These are phyloP conservation scores for Alouatta palliata DNA, from an alignment of 2,113 vertebrate genomes.

Conservation along the genomic window DNA sequence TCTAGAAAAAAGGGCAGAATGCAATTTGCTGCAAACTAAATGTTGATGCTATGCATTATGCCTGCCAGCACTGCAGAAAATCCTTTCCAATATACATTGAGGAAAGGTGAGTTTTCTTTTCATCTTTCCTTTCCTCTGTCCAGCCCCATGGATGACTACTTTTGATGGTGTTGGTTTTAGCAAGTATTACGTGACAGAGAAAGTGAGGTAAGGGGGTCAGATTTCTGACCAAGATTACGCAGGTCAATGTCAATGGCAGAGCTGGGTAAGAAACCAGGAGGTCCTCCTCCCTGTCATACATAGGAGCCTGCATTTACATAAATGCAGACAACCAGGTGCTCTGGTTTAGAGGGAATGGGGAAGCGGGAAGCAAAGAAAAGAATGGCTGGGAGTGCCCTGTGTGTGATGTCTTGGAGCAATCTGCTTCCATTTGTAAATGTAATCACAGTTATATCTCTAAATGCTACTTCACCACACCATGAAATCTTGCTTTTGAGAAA, in stretches of 20 bases:
- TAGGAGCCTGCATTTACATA: background rate
- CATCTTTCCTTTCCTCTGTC: background rate
- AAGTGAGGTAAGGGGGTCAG: background rate
- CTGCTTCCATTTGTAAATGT: background rate
- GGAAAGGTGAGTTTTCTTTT: background rate
- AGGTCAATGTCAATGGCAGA: background rate
- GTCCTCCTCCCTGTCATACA: background rate
- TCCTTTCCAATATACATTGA: background rate
- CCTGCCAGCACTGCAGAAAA: background rate
- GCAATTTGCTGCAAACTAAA: slow-evolving; percentile 22
- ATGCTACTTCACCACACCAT: background rate
- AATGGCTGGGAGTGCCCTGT: background rate
- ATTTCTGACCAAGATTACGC: background rate
- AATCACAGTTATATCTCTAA: background rate
- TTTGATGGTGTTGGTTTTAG: background rate
- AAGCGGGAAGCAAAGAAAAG: background rate
- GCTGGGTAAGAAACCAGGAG: background rate
- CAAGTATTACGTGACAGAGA: background rate
- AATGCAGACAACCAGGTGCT: background rate
- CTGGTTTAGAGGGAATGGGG: background rate
- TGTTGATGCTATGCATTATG: background rate
- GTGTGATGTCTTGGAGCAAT: background rate
- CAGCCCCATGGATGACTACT: background rate
- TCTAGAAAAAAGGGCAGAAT: background rate
- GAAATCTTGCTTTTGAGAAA: background rate